A percentile compares a stretch with the other conserved stretches of the same genome.
Conservation (phyloP, 2,888 invertebrate species). For the Temnothorax rugatulus region DNA sequence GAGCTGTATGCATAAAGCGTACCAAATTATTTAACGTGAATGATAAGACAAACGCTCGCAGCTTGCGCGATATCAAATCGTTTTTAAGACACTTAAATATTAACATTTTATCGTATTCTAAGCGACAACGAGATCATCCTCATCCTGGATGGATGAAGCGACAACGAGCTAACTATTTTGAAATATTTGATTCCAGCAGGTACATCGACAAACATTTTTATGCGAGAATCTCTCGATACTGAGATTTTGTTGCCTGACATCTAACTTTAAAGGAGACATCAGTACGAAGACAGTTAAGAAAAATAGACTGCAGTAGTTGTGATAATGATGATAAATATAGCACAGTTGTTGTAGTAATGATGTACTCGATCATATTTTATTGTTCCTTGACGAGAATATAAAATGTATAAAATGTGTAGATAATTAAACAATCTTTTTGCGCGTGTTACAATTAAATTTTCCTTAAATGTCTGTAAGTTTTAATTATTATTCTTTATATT, state of each 20-base stretch:
- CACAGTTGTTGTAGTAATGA: neutral
- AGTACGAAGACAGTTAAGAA: neutral
- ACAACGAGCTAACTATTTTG: neutral
- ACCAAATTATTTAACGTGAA: neutral
- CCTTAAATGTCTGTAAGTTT: neutral
- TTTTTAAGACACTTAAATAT: neutral
- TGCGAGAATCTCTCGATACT: slow-evolving; percentile 30
- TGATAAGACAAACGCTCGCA: slow-evolving; percentile 22
- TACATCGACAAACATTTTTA: neutral
- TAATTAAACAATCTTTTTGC: neutral
- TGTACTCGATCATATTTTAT: neutral
- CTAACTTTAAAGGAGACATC: neutral
- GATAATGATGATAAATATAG: slow-evolving; percentile 5
- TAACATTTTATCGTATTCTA: neutral
- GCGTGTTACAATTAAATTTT: neutral
- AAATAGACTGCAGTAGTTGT: neutral
- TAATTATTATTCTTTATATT: neutral
- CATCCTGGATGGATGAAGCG: too few relatives aligned
- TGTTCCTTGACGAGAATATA: neutral
- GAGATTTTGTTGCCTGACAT: slow-evolving; percentile 30
- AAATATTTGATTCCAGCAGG: neutral
- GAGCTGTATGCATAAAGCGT: neutral
- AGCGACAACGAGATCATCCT: neutral
- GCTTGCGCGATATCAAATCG: neutral
- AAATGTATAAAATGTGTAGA: neutral